Percentiles rank a stretch among this genome's conserved stretches.
Evolutionary conservation across 2,888 invertebrate genomes (phyloP).

Genomic region (Eurytoma adleriae): DNA sequence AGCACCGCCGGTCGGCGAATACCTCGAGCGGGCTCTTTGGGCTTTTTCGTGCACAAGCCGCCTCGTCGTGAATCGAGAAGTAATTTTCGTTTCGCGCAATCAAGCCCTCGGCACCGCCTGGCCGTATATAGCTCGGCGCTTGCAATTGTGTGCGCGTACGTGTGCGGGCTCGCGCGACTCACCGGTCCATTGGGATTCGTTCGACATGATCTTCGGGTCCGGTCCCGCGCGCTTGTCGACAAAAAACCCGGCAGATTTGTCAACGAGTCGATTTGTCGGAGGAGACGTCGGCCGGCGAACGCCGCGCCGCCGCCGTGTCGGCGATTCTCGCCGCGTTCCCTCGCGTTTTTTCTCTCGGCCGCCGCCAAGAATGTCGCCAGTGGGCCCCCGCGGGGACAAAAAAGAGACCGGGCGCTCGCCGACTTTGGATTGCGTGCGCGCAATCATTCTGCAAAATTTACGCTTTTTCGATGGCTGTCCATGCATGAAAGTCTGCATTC

Average conservation of each 20-base stretch:
- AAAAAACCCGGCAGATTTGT: constrained; percentile 53
- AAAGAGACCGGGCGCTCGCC: constrained; percentile 19
- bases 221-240: background rate
- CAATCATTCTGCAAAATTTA: constrained; percentile 27
- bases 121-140: constrained; percentile 40
- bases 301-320: constrained; percentile 14
- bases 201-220: constrained; percentile 34
- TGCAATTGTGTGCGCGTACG: background rate
- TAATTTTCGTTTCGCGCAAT: constrained; percentile 47
- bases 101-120: constrained; percentile 6
- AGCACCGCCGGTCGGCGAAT: background rate
- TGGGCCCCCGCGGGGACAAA: constrained; percentile 21
- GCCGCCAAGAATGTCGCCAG: constrained; percentile 27
- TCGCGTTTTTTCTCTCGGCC: constrained; percentile 3
- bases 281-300: constrained; percentile 8
- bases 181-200: constrained; percentile 38
- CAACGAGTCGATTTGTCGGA: constrained; percentile 55
- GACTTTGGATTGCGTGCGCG: constrained; percentile 26
- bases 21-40: constrained; percentile 7
- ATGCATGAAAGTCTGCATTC: background rate
- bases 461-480: constrained; percentile 29
- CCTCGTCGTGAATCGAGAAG: constrained; percentile 32
- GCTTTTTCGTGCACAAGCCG: background rate
- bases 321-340: constrained; percentile 21
- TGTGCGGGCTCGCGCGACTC: background rate